A percentile compares a stretch with the other conserved stretches of the same genome.
Evolutionary conservation across 2,888 invertebrate genomes (phyloP).

Genomic region (Scaptodrosophila latifasciaeformis): DNA sequence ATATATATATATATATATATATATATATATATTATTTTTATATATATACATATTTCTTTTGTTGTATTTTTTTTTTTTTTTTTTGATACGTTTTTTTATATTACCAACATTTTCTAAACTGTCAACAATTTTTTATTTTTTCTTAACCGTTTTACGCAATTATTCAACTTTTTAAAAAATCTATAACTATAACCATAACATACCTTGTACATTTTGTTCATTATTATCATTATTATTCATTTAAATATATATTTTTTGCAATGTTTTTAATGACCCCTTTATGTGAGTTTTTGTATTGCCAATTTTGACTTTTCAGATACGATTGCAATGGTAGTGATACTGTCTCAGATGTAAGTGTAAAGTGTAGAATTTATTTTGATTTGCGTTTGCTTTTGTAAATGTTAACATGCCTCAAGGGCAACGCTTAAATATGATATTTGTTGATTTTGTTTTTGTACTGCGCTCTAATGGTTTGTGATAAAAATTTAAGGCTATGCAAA

Average conservation of each 20-base stretch:
- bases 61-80: conserved; percentile 31
- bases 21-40: conserved; percentile 47
- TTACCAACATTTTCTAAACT: conserved; percentile 71
- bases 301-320: conserved; percentile 29
- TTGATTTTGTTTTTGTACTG: conserved; percentile 26
- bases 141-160: conserved; percentile 66
- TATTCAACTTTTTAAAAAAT: conserved; percentile 72
- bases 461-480: too few species aligned
- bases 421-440: conserved; percentile 23
- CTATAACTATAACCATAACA: conserved; percentile 70
- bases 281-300: too few species aligned
- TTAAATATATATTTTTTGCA: conserved; percentile 36
- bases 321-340: not conserved
- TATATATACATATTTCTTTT: conserved; percentile 43
- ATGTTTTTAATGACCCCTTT: too few species aligned
- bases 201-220: conserved; percentile 27
- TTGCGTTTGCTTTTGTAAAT: conserved; percentile 29
- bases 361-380: conserved; percentile 27
- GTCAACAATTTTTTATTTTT: conserved; percentile 70
- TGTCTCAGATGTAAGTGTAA: not conserved
- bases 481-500: too few species aligned
- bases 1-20: conserved; percentile 41
- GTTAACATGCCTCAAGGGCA: conserved; percentile 28
- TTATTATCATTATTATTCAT: conserved; percentile 26
- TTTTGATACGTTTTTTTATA: conserved; percentile 34